Evolutionary conservation across 1,140 invertebrate genomes (phyloP), one percentile per base, ranked within the genome.

Genomic region (Oryctes rhinoceros): DNA sequence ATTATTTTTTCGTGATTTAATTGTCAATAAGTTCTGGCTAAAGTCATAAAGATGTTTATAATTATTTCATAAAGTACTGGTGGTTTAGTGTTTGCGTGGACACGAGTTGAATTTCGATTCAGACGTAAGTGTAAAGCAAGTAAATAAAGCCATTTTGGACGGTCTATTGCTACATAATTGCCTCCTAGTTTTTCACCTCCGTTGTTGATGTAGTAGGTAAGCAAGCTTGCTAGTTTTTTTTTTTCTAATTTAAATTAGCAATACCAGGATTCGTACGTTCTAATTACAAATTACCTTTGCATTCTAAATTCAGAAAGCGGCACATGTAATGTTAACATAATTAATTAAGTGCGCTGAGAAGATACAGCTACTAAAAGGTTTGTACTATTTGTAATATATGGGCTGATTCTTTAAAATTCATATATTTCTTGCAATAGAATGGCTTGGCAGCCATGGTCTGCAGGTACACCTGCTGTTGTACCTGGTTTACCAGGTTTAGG

Each of bases 371-470:
- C 5, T 35, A 71, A 1, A 71, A 71, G 65, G 65, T 71, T 35
- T 35, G 65, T 71, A 30, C 1, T 71, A 15, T 71, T 35, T 35
- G 11, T 35, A 9, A 71, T 30, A 30, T 11, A 7, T 35, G 11
- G 24, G 9, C 4, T 71, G 15, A 18, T n/a, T 13, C 18, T 59
- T 18, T 59, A n/a, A 59, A n/a, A 59, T 24, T 4, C 0, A 20
- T 10, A 10, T 18, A 62, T 62, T 7, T 71, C 35, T 35, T 71
- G 65, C 13, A 13, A 35, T 37, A 62, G 18, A 49, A 81, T 81
- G 80, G 49, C 81, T n/a, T 81, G 81, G 81, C 59, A 71, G 20
- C 78, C 67, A 75, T 80, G 81, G 78, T 62, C 74, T 20, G 15
- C 37, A 49, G 79, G 44, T 53, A 35, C 67, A 39, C 80, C 80